Percentiles rank a stretch among this genome's conserved stretches.
phyloP scores from a whole-genome alignment of 2,888 invertebrate genomes.

The Caenorhabditis angaria region DNA sequence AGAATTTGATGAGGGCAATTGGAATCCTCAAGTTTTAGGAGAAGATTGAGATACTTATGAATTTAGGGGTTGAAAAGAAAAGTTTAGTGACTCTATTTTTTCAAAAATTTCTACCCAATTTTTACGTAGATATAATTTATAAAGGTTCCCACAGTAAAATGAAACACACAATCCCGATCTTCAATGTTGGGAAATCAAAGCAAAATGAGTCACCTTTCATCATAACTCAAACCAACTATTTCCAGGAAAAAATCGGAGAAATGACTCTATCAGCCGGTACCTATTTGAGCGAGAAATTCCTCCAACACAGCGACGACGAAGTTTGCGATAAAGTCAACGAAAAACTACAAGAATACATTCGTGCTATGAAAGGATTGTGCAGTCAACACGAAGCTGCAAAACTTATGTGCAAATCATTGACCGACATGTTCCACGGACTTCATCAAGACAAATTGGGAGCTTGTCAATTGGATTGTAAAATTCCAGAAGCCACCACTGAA shows the following conservation, averaged over 20 bases:
- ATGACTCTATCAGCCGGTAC: constrained; percentile 72
- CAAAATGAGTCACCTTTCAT: neutral
- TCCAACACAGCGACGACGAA: constrained; percentile 62
- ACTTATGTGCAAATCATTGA: constrained; percentile 69
- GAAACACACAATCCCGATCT: no score
- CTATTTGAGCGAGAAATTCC: constrained; percentile 70
- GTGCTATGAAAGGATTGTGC: constrained; percentile 66
- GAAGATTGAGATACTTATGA: no score
- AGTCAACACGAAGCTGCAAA: constrained; percentile 65
- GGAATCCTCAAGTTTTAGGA: no score
- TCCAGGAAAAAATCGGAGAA: constrained; percentile 69
- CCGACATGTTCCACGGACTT: constrained; percentile 70
- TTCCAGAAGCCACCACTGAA: constrained; percentile 23
- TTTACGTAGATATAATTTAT: no score
- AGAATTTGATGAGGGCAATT: no score
- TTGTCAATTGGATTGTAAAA: constrained; percentile 64
- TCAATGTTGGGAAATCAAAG: no score
- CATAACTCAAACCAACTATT: neutral
- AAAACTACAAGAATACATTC: constrained; percentile 66
- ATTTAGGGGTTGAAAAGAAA: no score
- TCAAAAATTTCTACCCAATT: no score
- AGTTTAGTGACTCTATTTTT: no score
- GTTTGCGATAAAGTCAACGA: constrained; percentile 63
- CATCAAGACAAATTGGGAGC: constrained; percentile 66
- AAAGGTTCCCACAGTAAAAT: no score